Evolutionary conservation across 2,113 vertebrate species (phyloP), one percentile per base, ranked within the genome.

Genomic region (Dascyllus trimaculatus): DNA sequence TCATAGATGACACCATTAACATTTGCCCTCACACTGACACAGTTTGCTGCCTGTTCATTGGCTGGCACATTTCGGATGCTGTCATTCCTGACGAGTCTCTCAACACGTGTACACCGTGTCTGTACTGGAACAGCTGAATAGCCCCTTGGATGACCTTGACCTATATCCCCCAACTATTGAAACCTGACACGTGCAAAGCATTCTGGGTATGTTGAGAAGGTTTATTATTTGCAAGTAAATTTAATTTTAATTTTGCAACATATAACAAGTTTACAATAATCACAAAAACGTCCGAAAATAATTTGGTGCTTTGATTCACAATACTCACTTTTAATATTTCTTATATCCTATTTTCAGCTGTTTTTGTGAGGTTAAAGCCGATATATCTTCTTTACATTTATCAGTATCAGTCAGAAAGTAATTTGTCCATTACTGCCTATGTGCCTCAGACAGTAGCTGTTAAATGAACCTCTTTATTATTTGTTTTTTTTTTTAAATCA

Each of bases 51-150:
- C 19, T 29, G 22, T 53, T 73, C 17, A 22, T 58, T 35, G 54
- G 58, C 65, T 38, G 18, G 48, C 78, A 75, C 61, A 32, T 85
- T 85, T 77, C 52, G 5, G 45, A 83, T 76, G 22, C 49, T 25
- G 64, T 66, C 74, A 71, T 72, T 60, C 58, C 53, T 68, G 52
- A 35, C 21, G 1, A 54, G 67, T 70, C 56, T 51, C 10, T 51
- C 25, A 13, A 1, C 57, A 67, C 1, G 17, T 84, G 77, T 11
- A 67, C 18, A 18, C 84, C 1, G 19, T 26, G 21, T 45, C 38
- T 18, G 19, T 53, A 10, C 49, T 52, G 58, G 60, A 86, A 84
- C 72, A 91, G 81, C 92, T 89, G 85, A 78, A 46, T 17, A 4
- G 64, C 60, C 21, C 46, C 5, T 24, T 21, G 14, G 26, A 25